Evolutionary conservation across 2,113 vertebrate genomes (phyloP).

Genomic region (Phyllopteryx taeniolatus): DNA sequence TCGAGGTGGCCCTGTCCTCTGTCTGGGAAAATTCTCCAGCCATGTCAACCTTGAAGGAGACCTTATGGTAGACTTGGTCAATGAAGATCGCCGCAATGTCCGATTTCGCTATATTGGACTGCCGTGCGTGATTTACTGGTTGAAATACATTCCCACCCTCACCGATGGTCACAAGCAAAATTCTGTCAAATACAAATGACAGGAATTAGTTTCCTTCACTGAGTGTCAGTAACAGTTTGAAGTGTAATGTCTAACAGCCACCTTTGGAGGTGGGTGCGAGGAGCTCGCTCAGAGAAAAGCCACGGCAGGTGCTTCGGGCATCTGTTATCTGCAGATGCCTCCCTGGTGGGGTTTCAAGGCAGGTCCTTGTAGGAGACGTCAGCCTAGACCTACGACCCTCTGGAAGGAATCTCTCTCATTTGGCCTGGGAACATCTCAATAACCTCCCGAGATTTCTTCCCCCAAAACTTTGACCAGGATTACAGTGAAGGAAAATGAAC

Average conservation of each 20-base stretch:
- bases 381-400: too few relatives aligned
- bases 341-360: background rate
- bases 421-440: too few relatives aligned
- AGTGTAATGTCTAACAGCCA: too few relatives aligned
- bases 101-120: background rate
- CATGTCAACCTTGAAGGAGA: background rate
- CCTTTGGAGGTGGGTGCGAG: background rate
- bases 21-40: background rate
- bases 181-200: too few relatives aligned
- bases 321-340: background rate
- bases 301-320: background rate
- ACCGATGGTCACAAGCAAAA: background rate
- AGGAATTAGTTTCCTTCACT: background rate
- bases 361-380: background rate
- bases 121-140: background rate
- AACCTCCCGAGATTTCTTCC: too few relatives aligned
- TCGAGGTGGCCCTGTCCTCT: background rate
- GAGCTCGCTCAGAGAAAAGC: background rate
- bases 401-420: too few relatives aligned
- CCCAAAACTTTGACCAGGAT: too few relatives aligned
- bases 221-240: background rate
- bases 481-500: background rate
- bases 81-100: too few relatives aligned
- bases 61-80: background rate
- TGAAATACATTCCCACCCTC: background rate